These are phyloP conservation scores for Muraenolepis orangiensis DNA, from an alignment of 2,797 vertebrate genomes.

Conservation along the genomic window DNA sequence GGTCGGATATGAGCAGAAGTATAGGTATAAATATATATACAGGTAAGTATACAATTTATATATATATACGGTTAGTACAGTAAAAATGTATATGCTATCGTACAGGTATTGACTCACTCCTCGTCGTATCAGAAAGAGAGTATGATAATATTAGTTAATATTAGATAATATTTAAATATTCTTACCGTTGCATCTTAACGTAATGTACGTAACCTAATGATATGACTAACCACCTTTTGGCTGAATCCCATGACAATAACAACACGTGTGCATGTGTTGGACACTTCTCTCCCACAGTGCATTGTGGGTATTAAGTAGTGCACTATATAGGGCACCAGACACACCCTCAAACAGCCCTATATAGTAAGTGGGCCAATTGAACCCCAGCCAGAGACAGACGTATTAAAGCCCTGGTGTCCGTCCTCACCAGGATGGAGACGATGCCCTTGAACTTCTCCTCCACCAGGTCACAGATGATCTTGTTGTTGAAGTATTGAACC, in stretches of 20 bases:
- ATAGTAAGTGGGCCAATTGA: neutral
- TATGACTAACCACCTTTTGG: neutral
- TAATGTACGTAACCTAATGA: too few relatives aligned
- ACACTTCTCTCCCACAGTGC: neutral
- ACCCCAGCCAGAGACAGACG: neutral
- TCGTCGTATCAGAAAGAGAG: too few relatives aligned
- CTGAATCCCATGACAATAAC: neutral
- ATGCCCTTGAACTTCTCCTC: slow-evolving; percentile 99
- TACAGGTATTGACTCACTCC: too few relatives aligned
- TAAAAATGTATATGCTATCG: too few relatives aligned
- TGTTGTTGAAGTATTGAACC: slow-evolving; percentile 98
- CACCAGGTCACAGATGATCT: slow-evolving; percentile 97
- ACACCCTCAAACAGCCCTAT: neutral
- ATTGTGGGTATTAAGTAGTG: neutral
- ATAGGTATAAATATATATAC: too few relatives aligned
- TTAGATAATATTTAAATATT: too few relatives aligned
- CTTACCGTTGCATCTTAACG: too few relatives aligned
- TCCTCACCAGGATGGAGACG: slow-evolving; percentile 92
- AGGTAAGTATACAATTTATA: too few relatives aligned
- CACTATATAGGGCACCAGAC: neutral
- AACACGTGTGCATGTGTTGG: neutral
- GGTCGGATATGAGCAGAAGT: too few relatives aligned
- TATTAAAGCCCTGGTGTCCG: too few relatives aligned
- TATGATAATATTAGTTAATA: too few relatives aligned
- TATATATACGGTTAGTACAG: too few relatives aligned